Evolutionary conservation across 2,888 invertebrate species (phyloP).

Genomic region (Mesopsocus fuscifrons): DNA sequence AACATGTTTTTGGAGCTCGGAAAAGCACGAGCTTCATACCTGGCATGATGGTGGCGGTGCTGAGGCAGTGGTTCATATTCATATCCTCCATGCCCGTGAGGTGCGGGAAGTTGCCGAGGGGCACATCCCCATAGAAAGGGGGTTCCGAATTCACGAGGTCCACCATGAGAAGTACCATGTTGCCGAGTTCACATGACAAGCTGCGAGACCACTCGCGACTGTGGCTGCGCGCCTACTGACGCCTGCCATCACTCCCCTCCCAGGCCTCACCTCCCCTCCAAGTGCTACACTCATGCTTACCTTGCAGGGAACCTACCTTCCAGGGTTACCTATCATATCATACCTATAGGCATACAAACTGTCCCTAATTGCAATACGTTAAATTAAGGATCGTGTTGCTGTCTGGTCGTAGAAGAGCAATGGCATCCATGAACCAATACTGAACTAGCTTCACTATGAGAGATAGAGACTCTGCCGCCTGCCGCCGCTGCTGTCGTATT

Average conservation of each 20-base stretch:
- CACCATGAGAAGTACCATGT: slow-evolving; percentile 59
- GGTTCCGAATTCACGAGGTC: slow-evolving; percentile 38
- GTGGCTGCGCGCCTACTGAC: not conserved
- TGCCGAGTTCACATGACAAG: slow-evolving; percentile 25
- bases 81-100: slow-evolving; percentile 8
- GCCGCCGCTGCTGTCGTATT: too few species aligned
- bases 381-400: not conserved
- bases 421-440: too few species aligned
- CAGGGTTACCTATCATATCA: not conserved
- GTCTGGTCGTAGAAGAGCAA: too few species aligned
- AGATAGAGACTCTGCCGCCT: too few species aligned
- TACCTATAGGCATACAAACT: not conserved
- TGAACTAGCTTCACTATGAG: too few species aligned
- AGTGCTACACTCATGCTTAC: not conserved
- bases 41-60: slow-evolving; percentile 13
- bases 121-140: slow-evolving; percentile 49
- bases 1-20: too few species aligned
- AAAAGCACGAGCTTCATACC: too few species aligned
- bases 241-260: slow-evolving; percentile 8
- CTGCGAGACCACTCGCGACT: not conserved
- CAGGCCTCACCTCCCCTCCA: slow-evolving; percentile 11
- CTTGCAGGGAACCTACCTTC: not conserved
- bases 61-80: slow-evolving; percentile 7
- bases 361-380: not conserved
- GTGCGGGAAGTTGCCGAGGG: slow-evolving; percentile 19